Evolutionary conservation across 2,888 invertebrate species (phyloP).

Genomic region (Stenchaetothrips biformis): DNA sequence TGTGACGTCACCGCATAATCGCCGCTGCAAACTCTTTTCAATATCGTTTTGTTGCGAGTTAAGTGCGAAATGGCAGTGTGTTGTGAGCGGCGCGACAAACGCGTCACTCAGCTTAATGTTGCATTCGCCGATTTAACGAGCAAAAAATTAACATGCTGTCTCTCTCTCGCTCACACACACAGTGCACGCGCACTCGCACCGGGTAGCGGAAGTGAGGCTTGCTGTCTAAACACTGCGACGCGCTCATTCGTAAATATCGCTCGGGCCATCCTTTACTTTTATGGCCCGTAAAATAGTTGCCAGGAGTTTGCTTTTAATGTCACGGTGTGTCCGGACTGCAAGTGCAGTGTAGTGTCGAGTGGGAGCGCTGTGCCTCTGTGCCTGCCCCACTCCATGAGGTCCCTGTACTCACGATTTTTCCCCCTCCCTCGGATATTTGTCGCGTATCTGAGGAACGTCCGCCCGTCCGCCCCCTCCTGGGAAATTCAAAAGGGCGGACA

Average conservation of each 20-base stretch:
- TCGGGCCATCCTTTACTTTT: conserved; percentile 8
- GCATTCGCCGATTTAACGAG: background rate
- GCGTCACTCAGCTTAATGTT: too few relatives aligned
- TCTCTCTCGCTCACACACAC: background rate
- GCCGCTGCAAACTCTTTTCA: too few relatives aligned
- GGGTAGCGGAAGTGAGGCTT: too few relatives aligned
- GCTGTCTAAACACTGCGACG: background rate
- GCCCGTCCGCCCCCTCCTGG: too few relatives aligned
- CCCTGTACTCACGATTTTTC: background rate
- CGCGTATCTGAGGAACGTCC: background rate
- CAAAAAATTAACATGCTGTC: conserved; percentile 14
- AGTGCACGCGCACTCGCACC: background rate
- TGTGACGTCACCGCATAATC: too few relatives aligned
- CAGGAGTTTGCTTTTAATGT: conserved; percentile 6
- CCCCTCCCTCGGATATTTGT: background rate
- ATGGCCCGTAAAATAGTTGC: conserved; percentile 15
- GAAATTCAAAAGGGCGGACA: too few relatives aligned
- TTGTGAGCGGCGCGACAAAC: too few relatives aligned
- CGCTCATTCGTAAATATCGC: conserved; percentile 19
- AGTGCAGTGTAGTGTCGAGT: background rate
- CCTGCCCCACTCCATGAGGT: background rate
- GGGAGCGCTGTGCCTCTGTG: background rate
- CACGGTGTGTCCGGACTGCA: background rate
- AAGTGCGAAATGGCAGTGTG: too few relatives aligned
- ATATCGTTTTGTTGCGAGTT: too few relatives aligned